Base-by-base conservation (phyloP, 2,888 invertebrate species). In the Muschampia plurimacula region DNA sequence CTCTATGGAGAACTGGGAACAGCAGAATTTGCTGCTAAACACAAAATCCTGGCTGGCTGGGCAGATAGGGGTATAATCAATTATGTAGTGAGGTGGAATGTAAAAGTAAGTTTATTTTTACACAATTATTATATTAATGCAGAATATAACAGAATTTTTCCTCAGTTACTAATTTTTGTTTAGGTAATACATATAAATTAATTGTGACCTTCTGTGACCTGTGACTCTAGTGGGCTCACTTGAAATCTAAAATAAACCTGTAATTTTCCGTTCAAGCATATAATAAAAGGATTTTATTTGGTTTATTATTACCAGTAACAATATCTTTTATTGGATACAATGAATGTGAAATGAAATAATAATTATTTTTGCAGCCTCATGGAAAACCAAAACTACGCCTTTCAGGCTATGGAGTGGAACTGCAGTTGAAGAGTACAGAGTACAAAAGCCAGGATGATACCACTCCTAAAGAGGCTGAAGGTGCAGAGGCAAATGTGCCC, bases 401-500 rank as follows among this genome's bases (percentile, higher is more conserved):
- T 28, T 98, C 99, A 5, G 99, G 99, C 0, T 99, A 99, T 92
- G 99, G 99, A 22, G 99, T 99, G 0, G 99, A 99, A 89, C 92
- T 99, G 67, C 99, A 99, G 89, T 97, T 99, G 84, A 99, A 99
- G 92, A 99, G 99, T 74, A 99, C 99, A 0, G 99, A 99, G 89
- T 99, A 99, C 86, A 99, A 99, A 93, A 99, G 99, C 72, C 99
- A 99, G 84, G 99, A 99, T 94, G 99, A 99, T 93, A 95, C 97
- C 0, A 95, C 93, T 2, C 95, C 95, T 6, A 96, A 97, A 86
- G 96, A 96, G 73, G 87, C 95, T n/a, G 72, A 73, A 36, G 92
- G 89, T 44, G 95, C 94, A n/a, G 94, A 93, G 5, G 60, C 87
- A 8, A 77, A 82, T 44, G 76, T 86, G 15, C 86, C 90, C 0